Evolutionary conservation across 2,113 vertebrate genomes (phyloP).

Genomic region (Ceyx cyanopectus): DNA sequence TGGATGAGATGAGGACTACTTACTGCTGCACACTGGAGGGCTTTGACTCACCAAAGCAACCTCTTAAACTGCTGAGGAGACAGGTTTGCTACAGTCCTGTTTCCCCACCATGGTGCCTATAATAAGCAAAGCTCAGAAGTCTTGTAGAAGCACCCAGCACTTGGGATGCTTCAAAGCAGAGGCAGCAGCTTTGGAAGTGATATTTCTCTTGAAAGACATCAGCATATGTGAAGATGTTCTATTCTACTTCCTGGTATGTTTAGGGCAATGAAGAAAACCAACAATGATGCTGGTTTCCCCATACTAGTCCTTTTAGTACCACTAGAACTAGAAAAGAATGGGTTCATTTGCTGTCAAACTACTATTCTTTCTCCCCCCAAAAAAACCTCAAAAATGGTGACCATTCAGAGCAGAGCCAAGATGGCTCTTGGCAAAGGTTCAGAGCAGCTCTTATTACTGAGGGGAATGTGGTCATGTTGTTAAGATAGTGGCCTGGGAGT

Average conservation of each 20-base stretch:
- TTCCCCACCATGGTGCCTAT: background rate
- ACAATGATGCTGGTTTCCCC: background rate
- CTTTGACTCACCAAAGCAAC: background rate
- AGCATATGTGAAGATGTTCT: background rate
- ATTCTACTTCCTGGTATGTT: background rate
- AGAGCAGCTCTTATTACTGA: background rate
- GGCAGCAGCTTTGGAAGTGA: background rate
- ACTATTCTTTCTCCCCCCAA: background rate
- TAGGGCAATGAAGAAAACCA: slow-evolving; percentile 1
- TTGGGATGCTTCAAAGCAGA: background rate
- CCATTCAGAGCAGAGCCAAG: slow-evolving; percentile 5
- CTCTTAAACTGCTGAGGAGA: background rate
- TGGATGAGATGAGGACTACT: background rate
- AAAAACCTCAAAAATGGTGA: background rate
- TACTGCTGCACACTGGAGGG: background rate
- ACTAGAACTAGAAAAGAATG: slow-evolving; percentile 7
- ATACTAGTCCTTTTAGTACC: background rate
- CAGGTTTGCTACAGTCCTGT: background rate
- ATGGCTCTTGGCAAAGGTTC: background rate
- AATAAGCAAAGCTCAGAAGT: background rate
- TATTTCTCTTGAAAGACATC: background rate
- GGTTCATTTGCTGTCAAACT: background rate
- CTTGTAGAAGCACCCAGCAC: background rate
- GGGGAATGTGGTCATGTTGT: slow-evolving; percentile 11
- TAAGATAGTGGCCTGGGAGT: slow-evolving; percentile 16